phyloP scores from a whole-genome alignment of 2,888 invertebrate genomes.

The Podotricha telesiphe region DNA sequence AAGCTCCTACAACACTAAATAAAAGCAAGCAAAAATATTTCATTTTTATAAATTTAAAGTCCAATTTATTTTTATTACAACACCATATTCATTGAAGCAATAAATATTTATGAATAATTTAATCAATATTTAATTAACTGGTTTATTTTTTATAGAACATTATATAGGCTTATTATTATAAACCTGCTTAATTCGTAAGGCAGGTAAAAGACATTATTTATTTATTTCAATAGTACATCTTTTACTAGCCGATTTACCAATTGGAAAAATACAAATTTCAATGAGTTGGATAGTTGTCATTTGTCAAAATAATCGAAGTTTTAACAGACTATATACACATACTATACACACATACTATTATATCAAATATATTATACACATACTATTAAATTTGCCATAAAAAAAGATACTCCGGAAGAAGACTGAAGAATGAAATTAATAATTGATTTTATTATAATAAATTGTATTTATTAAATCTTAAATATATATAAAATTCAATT shows the following conservation, averaged over 20 bases:
- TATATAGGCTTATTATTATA: not conserved
- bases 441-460: too few relatives aligned
- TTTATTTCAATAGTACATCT: slow-evolving; percentile 21
- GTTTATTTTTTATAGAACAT: not conserved
- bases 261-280: slow-evolving; percentile 5
- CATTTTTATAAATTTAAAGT: slow-evolving; percentile 51
- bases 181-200: slow-evolving; percentile 2
- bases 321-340: not conserved
- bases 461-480: too few relatives aligned
- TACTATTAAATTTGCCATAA: too few relatives aligned
- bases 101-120: slow-evolving; percentile 11
- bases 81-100: slow-evolving; percentile 16
- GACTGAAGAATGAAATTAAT: too few relatives aligned
- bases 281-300: slow-evolving; percentile 72
- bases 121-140: not conserved
- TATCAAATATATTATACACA: too few relatives aligned
- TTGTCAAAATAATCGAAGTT: slow-evolving; percentile 53
- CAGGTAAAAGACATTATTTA: not conserved
- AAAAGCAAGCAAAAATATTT: slow-evolving; percentile 55
- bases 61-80: slow-evolving; percentile 8
- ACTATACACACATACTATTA: too few relatives aligned
- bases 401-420: too few relatives aligned
- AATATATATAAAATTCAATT: too few relatives aligned
- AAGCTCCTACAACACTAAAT: slow-evolving; percentile 55
- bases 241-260: slow-evolving; percentile 18